Percentiles rank a stretch among this genome's conserved stretches.
Evolutionary conservation across 1,140 invertebrate species (phyloP).

Genomic region (Trichoplusia ni): DNA sequence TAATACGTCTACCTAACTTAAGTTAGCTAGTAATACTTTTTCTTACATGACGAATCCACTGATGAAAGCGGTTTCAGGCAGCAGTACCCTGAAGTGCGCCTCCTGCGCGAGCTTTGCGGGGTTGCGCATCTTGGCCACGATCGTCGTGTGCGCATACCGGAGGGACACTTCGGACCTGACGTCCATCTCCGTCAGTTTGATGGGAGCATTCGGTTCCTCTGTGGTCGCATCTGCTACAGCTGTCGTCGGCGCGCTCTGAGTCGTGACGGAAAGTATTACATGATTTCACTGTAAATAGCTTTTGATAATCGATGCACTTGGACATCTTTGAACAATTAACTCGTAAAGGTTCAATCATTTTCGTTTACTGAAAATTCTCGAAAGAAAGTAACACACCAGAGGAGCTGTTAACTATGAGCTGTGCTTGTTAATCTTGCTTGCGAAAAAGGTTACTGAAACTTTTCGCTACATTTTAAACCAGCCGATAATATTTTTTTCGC

Average conservation of each 20-base stretch:
- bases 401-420: too few species aligned
- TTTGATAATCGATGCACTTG: too few species aligned
- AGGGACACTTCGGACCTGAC: slow-evolving; percentile 82
- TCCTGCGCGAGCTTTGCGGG: slow-evolving; percentile 82
- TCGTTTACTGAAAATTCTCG: too few species aligned
- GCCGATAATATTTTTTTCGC: too few species aligned
- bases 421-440: too few species aligned
- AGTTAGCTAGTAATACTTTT: not conserved
- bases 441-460: too few species aligned
- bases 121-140: slow-evolving; percentile 83
- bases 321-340: too few species aligned
- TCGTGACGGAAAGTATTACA: not conserved
- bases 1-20: too few species aligned
- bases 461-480: too few species aligned
- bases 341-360: too few species aligned
- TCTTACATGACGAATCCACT: slow-evolving; percentile 84
- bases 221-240: slow-evolving; percentile 32
- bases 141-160: slow-evolving; percentile 83
- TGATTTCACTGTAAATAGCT: too few species aligned
- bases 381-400: too few species aligned
- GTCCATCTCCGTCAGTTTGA: slow-evolving; percentile 78
- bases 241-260: slow-evolving; percentile 13
- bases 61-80: slow-evolving; percentile 86
- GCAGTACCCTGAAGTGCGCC: slow-evolving; percentile 83
- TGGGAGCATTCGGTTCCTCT: slow-evolving; percentile 49